Conservation (phyloP, 1,140 invertebrate species). For the Coelopa frigida region DNA sequence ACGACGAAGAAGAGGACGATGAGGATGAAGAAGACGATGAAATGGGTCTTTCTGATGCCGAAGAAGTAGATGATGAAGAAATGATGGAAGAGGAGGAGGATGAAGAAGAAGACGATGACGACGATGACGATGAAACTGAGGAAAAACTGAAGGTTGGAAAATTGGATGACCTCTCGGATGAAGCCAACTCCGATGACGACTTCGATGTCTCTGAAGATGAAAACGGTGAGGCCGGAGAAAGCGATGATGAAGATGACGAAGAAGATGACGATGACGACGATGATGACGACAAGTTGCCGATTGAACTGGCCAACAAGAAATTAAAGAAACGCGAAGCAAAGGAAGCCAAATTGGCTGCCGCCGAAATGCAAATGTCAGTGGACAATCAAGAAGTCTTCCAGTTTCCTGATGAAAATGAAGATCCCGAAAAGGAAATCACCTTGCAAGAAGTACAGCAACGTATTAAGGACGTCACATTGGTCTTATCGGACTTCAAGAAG, state of each 20-base stretch:
- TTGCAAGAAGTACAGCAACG: constrained; percentile 81
- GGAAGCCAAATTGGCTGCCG: constrained; percentile 68
- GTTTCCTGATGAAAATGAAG: constrained; percentile 66
- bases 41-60: too few relatives aligned
- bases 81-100: constrained; percentile 20
- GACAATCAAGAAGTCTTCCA: constrained; percentile 65
- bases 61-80: constrained; percentile 15
- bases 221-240: constrained; percentile 17
- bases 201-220: constrained; percentile 41
- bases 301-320: constrained; percentile 79
- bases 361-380: constrained; percentile 71
- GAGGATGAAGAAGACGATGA: constrained; percentile 20
- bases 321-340: constrained; percentile 65
- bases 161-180: constrained; percentile 33
- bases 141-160: constrained; percentile 24
- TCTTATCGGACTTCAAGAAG: constrained; percentile 83
- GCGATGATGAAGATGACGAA: constrained; percentile 28
- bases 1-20: constrained; percentile 14
- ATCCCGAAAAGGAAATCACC: constrained; percentile 62
- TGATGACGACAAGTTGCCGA: constrained; percentile 65
- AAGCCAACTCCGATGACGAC: constrained; percentile 29
- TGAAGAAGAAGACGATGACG: constrained; percentile 22
- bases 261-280: constrained; percentile 45
- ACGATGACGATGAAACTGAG: constrained; percentile 26
- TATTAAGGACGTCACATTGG: constrained; percentile 81